A percentile compares a stretch with the other conserved stretches of the same genome.
phyloP scores from a whole-genome alignment of 2,888 invertebrate species.

The Dicycla oo region DNA sequence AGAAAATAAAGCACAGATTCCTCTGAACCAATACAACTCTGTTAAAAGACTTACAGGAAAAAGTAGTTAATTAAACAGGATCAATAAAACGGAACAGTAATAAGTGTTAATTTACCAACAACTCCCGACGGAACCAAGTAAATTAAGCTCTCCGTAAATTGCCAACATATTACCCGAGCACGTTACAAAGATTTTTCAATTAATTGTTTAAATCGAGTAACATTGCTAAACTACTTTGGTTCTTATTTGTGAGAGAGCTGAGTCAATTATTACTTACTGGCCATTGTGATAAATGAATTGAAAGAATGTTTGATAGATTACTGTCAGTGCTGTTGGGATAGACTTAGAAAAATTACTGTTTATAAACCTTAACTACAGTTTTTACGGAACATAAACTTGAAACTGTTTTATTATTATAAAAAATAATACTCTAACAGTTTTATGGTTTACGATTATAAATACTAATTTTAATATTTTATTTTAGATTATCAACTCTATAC shows the following conservation, averaged over 20 bases:
- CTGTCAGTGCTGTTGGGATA: neutral
- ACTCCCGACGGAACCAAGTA: constrained; percentile 42
- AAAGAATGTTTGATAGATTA: constrained; percentile 21
- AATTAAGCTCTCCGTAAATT: constrained; percentile 59
- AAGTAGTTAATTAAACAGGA: constrained; percentile 45
- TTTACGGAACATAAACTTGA: too few species aligned
- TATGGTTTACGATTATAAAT: neutral
- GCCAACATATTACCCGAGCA: constrained; percentile 44
- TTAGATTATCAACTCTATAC: neutral
- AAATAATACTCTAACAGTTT: neutral
- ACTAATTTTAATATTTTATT: neutral
- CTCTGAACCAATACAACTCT: constrained; percentile 26
- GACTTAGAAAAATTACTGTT: constrained; percentile 1
- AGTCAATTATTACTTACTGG: neutral
- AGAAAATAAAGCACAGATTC: constrained; percentile 14
- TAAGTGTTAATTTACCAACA: constrained; percentile 52
- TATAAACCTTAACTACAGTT: neutral
- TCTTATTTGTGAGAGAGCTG: constrained; percentile 4
- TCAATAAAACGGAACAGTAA: constrained; percentile 52
- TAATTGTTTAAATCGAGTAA: constrained; percentile 34
- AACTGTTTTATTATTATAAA: too few species aligned
- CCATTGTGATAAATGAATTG: constrained; percentile 11
- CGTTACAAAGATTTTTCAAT: constrained; percentile 49
- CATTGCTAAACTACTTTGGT: constrained; percentile 22
- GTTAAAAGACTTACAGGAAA: constrained; percentile 32